Evolutionary conservation across 2,797 vertebrate species (phyloP), one percentile per base, ranked within the genome.

Genomic region (Chaetodon trifasciatus): DNA sequence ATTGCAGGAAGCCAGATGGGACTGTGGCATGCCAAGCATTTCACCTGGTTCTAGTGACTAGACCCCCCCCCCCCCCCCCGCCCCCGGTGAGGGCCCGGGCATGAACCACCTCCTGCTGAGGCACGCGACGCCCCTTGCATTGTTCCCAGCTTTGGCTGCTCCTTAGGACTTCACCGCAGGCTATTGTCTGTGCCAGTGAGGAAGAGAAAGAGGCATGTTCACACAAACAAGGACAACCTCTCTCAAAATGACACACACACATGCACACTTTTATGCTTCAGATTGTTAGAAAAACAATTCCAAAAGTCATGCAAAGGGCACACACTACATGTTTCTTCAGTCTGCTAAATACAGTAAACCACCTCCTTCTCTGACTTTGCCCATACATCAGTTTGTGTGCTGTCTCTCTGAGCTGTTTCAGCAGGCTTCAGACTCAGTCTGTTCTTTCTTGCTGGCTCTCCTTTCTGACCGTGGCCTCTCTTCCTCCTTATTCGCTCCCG

Each of bases 31-130:
- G 73, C 79, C 71, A 84, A 71, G 69, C 79, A 90, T 92, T 85
- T 91, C 88, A 91, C 87, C 85, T 92, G 85, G 70, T 88, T 88
- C 75, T 66, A 40, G 39, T 74, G 86, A 71, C 68, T 79, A 16
- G 47, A 49, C 6, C 15, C 47, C 4, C 47, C 15, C 6, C 15
- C 47, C 4, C 47, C 15, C 16, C n/a, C 23, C 19, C 69, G n/a
- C 56, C 47, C 56, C 58, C 39, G 39, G 74, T 2, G 46, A 83
- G 55, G 67, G 69, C 64, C 69, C 4, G 3, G 61, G 70, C 72
- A 79, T 65, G 78, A 83, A 84, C 57, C 63, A 23, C 76, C 73
- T 90, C 88, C 86, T 46, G 81, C 81, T 44, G 85, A 81, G 88
- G 84, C 85, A 85, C 69, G 76, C 53, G 68, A 83, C 57, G 80